A percentile compares a stretch with the other conserved stretches of the same genome.
Conservation (phyloP, 2,888 invertebrate genomes). For the Aphodius sticticus region DNA sequence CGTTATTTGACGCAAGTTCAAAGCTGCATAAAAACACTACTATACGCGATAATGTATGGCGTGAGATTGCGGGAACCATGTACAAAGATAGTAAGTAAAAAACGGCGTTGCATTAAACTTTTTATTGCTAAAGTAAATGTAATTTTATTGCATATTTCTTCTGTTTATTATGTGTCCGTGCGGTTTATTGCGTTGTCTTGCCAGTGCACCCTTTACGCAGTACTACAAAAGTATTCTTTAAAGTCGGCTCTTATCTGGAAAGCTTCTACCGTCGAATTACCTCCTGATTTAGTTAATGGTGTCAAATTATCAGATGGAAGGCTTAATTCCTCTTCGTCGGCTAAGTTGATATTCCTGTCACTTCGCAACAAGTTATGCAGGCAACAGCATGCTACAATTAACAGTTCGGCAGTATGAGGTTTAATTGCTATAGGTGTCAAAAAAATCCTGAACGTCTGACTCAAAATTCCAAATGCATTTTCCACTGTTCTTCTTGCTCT, state of each 20-base stretch:
- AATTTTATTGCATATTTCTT: neutral
- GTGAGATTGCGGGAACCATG: neutral
- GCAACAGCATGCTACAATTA: slow-evolving; percentile 7
- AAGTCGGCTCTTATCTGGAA: neutral
- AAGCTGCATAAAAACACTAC: neutral
- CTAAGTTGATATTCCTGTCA: neutral
- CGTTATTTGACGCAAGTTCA: neutral
- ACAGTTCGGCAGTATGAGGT: neutral
- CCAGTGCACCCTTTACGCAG: neutral
- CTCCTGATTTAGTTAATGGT: neutral
- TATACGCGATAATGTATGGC: neutral
- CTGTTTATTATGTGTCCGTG: neutral
- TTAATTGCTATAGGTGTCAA: neutral
- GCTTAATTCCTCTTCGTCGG: neutral
- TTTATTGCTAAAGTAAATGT: neutral
- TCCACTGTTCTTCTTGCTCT: neutral
- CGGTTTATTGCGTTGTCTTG: neutral
- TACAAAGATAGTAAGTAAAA: neutral
- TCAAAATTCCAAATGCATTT: slow-evolving; percentile 8
- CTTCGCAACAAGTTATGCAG: neutral
- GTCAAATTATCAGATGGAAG: slow-evolving; percentile 6
- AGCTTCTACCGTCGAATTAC: neutral
- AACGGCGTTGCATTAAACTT: neutral
- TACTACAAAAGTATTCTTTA: neutral
- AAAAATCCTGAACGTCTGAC: neutral